These are phyloP conservation scores for Brachionus manjavacas DNA, from an alignment of 1,140 invertebrate genomes.

Conservation along the genomic window DNA sequence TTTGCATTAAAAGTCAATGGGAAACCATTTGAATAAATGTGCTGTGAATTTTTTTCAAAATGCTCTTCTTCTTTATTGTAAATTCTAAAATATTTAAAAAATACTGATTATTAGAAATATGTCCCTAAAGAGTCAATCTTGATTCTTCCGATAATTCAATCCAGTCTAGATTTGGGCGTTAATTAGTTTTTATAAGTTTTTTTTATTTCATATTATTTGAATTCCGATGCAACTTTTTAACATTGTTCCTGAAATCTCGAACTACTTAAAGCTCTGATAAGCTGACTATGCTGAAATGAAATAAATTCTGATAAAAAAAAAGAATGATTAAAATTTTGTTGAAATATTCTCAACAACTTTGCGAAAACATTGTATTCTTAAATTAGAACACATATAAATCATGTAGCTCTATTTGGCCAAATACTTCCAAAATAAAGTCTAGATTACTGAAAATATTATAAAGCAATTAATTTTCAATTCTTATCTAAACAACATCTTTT, in stretches of 20 bases:
- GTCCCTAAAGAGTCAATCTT: neutral
- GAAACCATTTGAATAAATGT: neutral
- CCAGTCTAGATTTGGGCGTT: neutral
- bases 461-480: neutral
- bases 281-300: neutral
- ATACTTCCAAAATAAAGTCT: neutral
- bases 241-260: neutral
- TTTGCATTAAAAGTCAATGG: neutral
- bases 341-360: neutral
- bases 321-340: neutral
- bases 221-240: neutral
- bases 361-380: neutral
- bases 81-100: neutral
- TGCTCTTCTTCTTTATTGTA: constrained; percentile 1
- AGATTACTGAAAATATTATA: neutral
- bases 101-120: neutral
- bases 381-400: neutral
- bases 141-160: neutral
- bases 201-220: neutral
- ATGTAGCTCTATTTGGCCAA: neutral
- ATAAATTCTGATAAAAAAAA: neutral
- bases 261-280: neutral
- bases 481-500: neutral
- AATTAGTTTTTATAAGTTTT: neutral
- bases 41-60: neutral